phyloP scores from a whole-genome alignment of 2,113 vertebrate species.

The Myodes glareolus region DNA sequence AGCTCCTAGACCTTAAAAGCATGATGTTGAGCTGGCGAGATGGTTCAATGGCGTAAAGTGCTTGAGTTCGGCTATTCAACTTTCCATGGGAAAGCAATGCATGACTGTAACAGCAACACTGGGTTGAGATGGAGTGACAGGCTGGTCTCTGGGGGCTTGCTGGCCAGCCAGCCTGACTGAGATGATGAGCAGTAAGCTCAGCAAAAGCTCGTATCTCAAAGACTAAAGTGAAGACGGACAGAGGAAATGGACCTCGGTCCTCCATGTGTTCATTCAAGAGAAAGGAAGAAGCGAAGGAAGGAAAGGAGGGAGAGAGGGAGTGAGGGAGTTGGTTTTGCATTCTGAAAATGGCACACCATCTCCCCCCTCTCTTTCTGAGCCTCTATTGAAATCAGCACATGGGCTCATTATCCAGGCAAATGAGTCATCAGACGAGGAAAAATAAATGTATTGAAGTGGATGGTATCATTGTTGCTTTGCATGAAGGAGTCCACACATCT shows the following conservation, averaged over 20 bases:
- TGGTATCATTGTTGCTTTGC: constrained; percentile 1
- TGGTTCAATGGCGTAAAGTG: neutral
- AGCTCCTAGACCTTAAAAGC: neutral
- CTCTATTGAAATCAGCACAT: constrained; percentile 46
- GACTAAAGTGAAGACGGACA: neutral
- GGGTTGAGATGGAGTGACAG: neutral
- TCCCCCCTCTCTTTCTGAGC: neutral
- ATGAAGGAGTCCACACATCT: constrained; percentile 19
- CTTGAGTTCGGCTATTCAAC: neutral
- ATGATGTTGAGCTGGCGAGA: neutral
- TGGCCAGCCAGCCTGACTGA: neutral
- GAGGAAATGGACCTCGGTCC: neutral
- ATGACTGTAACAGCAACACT: neutral
- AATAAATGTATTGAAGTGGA: constrained; percentile 25
- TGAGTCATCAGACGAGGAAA: constrained; percentile 49
- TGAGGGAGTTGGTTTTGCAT: neutral
- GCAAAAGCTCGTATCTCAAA: neutral
- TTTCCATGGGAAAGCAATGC: too few relatives aligned
- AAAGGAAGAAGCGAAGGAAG: neutral
- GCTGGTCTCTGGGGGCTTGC: neutral
- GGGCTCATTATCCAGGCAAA: constrained; percentile 49
- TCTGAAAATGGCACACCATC: constrained; percentile 17
- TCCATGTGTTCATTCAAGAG: neutral
- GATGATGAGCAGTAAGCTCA: neutral
- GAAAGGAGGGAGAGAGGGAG: neutral